phyloP scores from a whole-genome alignment of 2,888 invertebrate species.

The Mactromeris polynyma region DNA sequence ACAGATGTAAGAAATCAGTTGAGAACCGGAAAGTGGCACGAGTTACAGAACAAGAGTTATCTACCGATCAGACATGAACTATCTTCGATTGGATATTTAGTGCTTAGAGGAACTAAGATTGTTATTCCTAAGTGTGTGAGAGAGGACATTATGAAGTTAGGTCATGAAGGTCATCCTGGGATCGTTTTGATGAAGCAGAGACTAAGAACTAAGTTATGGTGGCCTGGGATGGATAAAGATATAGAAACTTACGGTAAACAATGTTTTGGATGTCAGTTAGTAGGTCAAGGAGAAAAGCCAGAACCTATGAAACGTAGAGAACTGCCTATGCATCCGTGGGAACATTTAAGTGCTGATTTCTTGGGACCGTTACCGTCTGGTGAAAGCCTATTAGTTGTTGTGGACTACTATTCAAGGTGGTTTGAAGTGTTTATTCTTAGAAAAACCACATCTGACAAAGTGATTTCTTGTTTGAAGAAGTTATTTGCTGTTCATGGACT shows the following conservation, averaged over 20 bases:
- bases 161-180: too few relatives aligned
- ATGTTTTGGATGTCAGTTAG: constrained; percentile 68
- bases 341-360: constrained; percentile 69
- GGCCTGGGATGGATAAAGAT: too few relatives aligned
- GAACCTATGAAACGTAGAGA: constrained; percentile 39
- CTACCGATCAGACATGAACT: constrained; percentile 55
- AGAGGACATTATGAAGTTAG: constrained; percentile 37
- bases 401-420: constrained; percentile 69
- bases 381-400: constrained; percentile 59
- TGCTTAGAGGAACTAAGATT: constrained; percentile 64
- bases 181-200: constrained; percentile 66
- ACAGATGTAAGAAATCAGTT: background rate
- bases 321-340: constrained; percentile 64
- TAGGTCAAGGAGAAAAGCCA: constrained; percentile 26
- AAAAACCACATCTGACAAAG: constrained; percentile 59
- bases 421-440: constrained; percentile 62
- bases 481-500: constrained; percentile 64
- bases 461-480: constrained; percentile 35
- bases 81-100: constrained; percentile 56
- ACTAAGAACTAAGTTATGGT: constrained; percentile 71
- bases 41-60: constrained; percentile 42
- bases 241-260: constrained; percentile 55
- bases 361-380: constrained; percentile 68
- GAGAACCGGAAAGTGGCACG: constrained; percentile 42
- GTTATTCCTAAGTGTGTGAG: constrained; percentile 61